phyloP scores from a whole-genome alignment of 2,113 vertebrate genomes.

The Anoura caudifer region DNA sequence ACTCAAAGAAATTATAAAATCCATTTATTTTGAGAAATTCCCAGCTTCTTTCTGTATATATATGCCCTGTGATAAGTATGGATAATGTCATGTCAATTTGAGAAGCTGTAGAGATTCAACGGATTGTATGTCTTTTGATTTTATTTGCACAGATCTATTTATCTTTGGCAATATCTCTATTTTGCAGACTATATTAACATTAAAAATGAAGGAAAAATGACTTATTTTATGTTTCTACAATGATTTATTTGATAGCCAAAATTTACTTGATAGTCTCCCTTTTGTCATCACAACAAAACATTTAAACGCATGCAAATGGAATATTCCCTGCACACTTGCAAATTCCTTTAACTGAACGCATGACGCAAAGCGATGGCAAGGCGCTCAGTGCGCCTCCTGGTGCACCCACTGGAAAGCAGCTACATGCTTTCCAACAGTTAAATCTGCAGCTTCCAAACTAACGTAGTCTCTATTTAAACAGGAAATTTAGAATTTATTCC shows the following conservation, averaged over 20 bases:
- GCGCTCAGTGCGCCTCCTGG: background rate
- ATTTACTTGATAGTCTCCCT: background rate
- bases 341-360: background rate
- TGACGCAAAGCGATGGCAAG: background rate
- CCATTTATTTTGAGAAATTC: background rate
- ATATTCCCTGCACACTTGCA: conserved; percentile 26
- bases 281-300: conserved; percentile 43
- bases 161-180: background rate
- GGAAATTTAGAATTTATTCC: background rate
- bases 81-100: background rate
- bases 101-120: background rate
- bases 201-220: background rate
- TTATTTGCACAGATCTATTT: conserved; percentile 31
- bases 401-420: background rate
- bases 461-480: background rate
- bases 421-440: background rate
- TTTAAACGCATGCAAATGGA: conserved; percentile 37
- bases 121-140: background rate
- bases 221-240: conserved; percentile 36
- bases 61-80: background rate
- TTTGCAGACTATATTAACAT: background rate
- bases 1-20: background rate
- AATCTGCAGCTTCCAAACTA: background rate
- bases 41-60: background rate
- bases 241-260: conserved; percentile 62